phyloP scores from a whole-genome alignment of 2,888 invertebrate species.

The Drosophila kanekoi region DNA sequence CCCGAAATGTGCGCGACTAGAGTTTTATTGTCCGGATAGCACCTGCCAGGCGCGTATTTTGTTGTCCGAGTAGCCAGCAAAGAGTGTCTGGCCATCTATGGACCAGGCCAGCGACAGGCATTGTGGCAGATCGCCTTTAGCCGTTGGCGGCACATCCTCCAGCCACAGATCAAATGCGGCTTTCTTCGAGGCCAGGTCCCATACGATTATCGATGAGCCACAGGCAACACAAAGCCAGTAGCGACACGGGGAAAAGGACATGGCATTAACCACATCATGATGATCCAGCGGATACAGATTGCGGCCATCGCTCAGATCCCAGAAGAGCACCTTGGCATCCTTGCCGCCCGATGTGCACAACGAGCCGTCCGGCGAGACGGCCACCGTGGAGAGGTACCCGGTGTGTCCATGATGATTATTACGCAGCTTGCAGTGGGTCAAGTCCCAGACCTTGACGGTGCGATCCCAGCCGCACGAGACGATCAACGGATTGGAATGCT shows the following conservation, averaged over 20 bases:
- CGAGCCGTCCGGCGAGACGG: constrained; percentile 99
- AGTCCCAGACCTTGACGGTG: constrained; percentile 98
- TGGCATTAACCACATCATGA: constrained; percentile 98
- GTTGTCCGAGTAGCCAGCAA: constrained; percentile 99
- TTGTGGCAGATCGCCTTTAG: constrained; percentile 96
- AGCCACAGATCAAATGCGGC: constrained; percentile 99
- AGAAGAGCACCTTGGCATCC: constrained; percentile 99
- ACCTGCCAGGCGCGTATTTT: constrained; percentile 99
- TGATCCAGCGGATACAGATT: constrained; percentile 99
- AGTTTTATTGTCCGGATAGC: constrained; percentile 78
- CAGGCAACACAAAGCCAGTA: constrained; percentile 99
- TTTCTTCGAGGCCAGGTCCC: constrained; percentile 99
- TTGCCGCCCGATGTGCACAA: constrained; percentile 99
- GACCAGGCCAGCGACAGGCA: constrained; percentile 99
- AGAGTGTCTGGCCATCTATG: constrained; percentile 98
- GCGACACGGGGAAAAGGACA: constrained; percentile 99
- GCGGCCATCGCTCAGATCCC: constrained; percentile 99
- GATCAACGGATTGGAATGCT: constrained; percentile 97
- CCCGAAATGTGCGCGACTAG: too few species aligned
- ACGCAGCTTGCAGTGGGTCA: constrained; percentile 99
- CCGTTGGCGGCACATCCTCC: constrained; percentile 91
- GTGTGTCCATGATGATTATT: constrained; percentile 98
- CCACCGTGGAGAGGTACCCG: constrained; percentile 98
- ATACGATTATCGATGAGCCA: constrained; percentile 98
- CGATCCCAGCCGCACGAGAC: constrained; percentile 99